Percentiles rank a stretch among this genome's conserved stretches.
phyloP scores from a whole-genome alignment of 2,113 vertebrate genomes.

The Ptyas mucosa region DNA sequence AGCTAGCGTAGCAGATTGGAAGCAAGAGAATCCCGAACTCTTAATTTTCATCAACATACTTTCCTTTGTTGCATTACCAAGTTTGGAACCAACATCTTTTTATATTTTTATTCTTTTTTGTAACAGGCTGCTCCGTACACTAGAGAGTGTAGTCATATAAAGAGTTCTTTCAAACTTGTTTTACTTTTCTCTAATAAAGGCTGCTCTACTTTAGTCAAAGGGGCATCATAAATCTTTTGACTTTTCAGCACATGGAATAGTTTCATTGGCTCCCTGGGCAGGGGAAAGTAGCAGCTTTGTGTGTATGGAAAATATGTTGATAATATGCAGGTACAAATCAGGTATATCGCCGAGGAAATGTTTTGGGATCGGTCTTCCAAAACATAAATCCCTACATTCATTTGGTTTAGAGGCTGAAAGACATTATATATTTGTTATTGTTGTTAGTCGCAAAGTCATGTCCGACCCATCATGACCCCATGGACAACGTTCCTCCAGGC shows the following conservation, averaged over 20 bases:
- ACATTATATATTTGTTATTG: too few relatives aligned
- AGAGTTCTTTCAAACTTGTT: background rate
- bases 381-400: background rate
- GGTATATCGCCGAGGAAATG: background rate
- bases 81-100: slow-evolving; percentile 31
- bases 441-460: too few relatives aligned
- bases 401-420: background rate
- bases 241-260: background rate
- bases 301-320: background rate
- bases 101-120: slow-evolving; percentile 40
- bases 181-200: background rate
- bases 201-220: background rate
- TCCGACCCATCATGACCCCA: too few relatives aligned
- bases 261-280: background rate
- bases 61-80: slow-evolving; percentile 54
- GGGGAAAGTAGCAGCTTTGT: too few relatives aligned
- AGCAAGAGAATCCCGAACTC: slow-evolving; percentile 44
- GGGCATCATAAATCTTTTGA: background rate
- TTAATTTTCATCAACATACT: slow-evolving; percentile 49
- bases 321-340: background rate
- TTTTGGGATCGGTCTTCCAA: background rate
- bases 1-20: slow-evolving; percentile 45
- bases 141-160: slow-evolving; percentile 8
- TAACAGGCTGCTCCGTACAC: slow-evolving; percentile 32
- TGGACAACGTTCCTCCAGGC: too few relatives aligned